Evolutionary conservation across 2,113 vertebrate species (phyloP).

Genomic region (Formicarius rufipectus): DNA sequence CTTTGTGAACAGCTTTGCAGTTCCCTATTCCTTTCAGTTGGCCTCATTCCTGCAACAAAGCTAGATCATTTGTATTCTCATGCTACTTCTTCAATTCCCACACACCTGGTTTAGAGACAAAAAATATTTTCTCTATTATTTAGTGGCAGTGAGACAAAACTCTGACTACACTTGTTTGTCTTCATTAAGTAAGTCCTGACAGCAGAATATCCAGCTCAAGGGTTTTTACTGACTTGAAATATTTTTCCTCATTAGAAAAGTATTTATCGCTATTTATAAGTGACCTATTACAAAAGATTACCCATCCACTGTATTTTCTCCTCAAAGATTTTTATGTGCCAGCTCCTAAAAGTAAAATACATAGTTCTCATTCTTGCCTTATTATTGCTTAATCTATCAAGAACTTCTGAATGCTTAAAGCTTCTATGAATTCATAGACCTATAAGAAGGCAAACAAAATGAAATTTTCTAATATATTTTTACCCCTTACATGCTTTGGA

Average conservation of each 20-base stretch:
- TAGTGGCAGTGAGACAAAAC: background rate
- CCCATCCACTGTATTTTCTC: background rate
- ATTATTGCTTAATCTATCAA: constrained; percentile 47
- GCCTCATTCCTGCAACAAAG: background rate
- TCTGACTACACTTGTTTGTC: background rate
- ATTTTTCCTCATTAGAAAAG: constrained; percentile 29
- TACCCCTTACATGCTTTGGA: background rate
- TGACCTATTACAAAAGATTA: constrained; percentile 5
- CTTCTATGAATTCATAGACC: background rate
- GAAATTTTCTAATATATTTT: background rate
- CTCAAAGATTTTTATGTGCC: constrained; percentile 21
- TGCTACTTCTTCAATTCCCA: background rate
- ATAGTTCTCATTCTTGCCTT: constrained; percentile 12
- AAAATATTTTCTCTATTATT: constrained; percentile 2
- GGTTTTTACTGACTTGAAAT: constrained; percentile 25
- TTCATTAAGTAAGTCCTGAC: background rate
- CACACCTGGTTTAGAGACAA: background rate
- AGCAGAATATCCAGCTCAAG: background rate
- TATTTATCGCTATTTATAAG: constrained; percentile 40
- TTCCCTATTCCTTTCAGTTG: background rate
- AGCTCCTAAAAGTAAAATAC: constrained; percentile 27
- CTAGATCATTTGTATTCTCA: background rate
- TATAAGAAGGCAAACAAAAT: background rate
- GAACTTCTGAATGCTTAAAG: background rate
- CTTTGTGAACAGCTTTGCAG: background rate